Evolutionary conservation across 2,113 vertebrate genomes (phyloP), one percentile per base, ranked within the genome.

Genomic region (Gadus chalcogrammus): DNA sequence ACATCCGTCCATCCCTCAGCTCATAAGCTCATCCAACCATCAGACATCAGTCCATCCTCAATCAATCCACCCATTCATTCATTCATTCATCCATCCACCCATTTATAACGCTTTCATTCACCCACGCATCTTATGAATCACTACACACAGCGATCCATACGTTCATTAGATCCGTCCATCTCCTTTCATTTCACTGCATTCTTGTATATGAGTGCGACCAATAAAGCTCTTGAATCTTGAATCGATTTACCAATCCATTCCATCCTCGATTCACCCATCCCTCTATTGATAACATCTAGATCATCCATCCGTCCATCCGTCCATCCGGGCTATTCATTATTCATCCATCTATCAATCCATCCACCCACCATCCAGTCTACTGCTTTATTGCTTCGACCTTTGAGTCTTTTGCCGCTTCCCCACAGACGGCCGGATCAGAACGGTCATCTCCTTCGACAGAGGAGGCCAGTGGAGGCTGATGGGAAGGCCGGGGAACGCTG

Each of bases 401-500:
- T 48, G 42, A 48, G 42, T 48, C 9, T 48, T 9, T 48, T 13
- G 6, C 8, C 12, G 42, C 42, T 13, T 13, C 42, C 42, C 42
- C 6, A 13, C 87, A 94, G 93, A 92, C 66, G 88, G 89, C 1
- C 82, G 82, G 1, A 92, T 93, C 70, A 78, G 90, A 75, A 91
- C 91, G 0, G 92, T 94, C 63, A 92, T 94, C 73, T 90, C 93
- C n/a, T 93, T 91, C 15, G 86, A 94, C 71, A 87, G 85, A 79
- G 93, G 93, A 76, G 90, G 91, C 24, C 64, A 69, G 2, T 94
- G 93, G 93, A 79, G 70, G 17, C 85, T 76, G 5, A 81, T 93
- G 1, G 84, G 74, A 20, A 93, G 92, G 71, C 93, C 93, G 1
- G 75, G 82, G 5, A 93, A 93, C 17, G 87, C 89, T 60, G 79